Evolutionary conservation across 2,888 invertebrate genomes (phyloP), one percentile per base, ranked within the genome.

Genomic region (Aphodius sticticus): DNA sequence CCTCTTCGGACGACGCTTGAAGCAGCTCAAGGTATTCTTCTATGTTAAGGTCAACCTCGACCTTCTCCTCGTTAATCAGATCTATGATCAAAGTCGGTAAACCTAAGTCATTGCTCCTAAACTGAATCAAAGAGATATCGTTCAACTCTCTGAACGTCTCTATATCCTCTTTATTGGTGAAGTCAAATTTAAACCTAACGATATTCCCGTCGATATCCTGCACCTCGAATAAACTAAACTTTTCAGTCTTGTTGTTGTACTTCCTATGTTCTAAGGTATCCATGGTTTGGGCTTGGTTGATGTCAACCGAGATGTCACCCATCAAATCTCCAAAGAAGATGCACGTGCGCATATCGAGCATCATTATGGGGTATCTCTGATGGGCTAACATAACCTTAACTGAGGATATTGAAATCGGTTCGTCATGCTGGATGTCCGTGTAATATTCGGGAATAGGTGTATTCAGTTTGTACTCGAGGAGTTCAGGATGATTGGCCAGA

Each of bases 211-310:
- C 71, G 16, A 71, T 35, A 6, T 71, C 71, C 15, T 71, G 71
- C 35, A 71, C 16, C 35, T 71, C 71, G 71, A 71, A 71, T 12
- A 71, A 71, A 71, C 71, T 71, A 26, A 14, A 71, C 35, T 71
- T 35, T 4, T 71, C 16, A 16, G 6, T 71, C 12, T 71, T 16
- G 16, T 26, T 71, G 5, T 71, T 15, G 70, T 4, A 16, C 16
- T n/a, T 71, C 12, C 15, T 71, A 26, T 15, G 12, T 3, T 12
- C 15, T 15, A 71, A 4, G 12, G 35, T 16, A 3, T 71, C 71
- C 12, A 16, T 71, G 6, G 35, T 71, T 71, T 71, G 71, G 3
- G 71, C 26, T 16, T 71, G 71, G 71, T 71, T 71, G n/a, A 71
- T 26, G 15, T 71, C 71, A 12, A 71, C 12, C n/a, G 71, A 26